These are phyloP conservation scores for Drosophila pectinifera DNA, from an alignment of 1,140 invertebrate species.

Conservation along the genomic window DNA sequence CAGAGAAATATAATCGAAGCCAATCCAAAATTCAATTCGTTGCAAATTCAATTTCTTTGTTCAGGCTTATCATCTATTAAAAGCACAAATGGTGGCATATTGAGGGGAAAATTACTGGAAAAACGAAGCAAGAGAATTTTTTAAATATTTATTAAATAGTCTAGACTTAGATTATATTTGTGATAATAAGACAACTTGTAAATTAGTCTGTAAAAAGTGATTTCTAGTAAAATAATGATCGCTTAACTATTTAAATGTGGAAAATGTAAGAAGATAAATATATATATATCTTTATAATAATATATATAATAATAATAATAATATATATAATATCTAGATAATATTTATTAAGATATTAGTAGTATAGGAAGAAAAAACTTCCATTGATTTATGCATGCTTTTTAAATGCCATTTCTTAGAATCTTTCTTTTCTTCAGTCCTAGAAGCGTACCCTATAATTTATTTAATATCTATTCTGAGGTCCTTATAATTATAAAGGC, in stretches of 20 bases:
- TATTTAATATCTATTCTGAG: too few relatives aligned
- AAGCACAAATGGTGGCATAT: constrained; percentile 33
- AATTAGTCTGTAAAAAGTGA: not conserved
- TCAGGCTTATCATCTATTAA: constrained; percentile 69
- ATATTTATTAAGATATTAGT: not conserved
- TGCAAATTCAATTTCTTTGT: constrained; percentile 27
- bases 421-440: too few relatives aligned
- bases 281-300: too few relatives aligned
- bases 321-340: too few relatives aligned
- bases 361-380: not conserved
- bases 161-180: not conserved
- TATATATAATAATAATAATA: too few relatives aligned
- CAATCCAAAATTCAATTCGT: constrained; percentile 69
- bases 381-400: too few relatives aligned
- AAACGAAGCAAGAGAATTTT: not conserved
- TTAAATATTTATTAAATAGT: not conserved
- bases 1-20: constrained; percentile 12
- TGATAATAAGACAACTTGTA: not conserved
- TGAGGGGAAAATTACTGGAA: too few relatives aligned
- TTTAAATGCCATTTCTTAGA: too few relatives aligned
- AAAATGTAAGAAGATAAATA: too few relatives aligned
- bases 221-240: not conserved
- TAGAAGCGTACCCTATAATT: too few relatives aligned
- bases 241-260: too few relatives aligned
- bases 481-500: too few relatives aligned